Base-by-base conservation (phyloP, 2,113 vertebrate genomes). In the Perca schrenkii region DNA sequence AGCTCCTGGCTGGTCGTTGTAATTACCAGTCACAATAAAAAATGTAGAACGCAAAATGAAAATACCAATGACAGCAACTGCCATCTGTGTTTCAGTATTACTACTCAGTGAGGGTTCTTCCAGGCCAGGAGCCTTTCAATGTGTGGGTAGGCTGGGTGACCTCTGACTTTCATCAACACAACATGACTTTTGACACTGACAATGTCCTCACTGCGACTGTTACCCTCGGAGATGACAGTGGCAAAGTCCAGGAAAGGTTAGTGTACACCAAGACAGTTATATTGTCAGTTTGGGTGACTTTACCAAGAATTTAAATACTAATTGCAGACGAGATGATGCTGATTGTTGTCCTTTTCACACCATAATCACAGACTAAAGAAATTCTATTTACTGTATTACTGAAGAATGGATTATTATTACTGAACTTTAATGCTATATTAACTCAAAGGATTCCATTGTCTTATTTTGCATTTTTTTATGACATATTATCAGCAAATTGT, bases 101-200 rank as follows among this genome's bases (percentile, higher is more conserved):
- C 89, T 99, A 97, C 84, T 98, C 98, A 4, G 97, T 98, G 90
- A 96, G 96, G 81, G 96, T 99, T 89, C 97, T 98, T 79, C 96
- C 96, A 63, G 97, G 97, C 62, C 98, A 99, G 95, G 97, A 99
- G 46, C 97, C 97, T 3, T 96, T 97, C 43, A 97, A 94, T 28
- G 96, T 99, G 71, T 99, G 98, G 98, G 97, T 98, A 4, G 98
- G 98, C 74, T 99, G 98, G 98, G 97, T 98, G 81, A 99, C 98
- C 11, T 96, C 97, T 7, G 97, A 97, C 82, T 99, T 99, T 84
- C 96, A 97, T 80, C 96, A 96, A 14, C 94, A 95, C 5, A 94
- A 97, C 52, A 88, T 84, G 54, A 95, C 86, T 70, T 99, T 99
- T 87, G 97, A 99, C 85, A 84, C 94, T 76, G 97, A 98, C 72